These are phyloP conservation scores for Monochamus alternatus DNA, from an alignment of 2,888 invertebrate genomes.

Conservation along the genomic window DNA sequence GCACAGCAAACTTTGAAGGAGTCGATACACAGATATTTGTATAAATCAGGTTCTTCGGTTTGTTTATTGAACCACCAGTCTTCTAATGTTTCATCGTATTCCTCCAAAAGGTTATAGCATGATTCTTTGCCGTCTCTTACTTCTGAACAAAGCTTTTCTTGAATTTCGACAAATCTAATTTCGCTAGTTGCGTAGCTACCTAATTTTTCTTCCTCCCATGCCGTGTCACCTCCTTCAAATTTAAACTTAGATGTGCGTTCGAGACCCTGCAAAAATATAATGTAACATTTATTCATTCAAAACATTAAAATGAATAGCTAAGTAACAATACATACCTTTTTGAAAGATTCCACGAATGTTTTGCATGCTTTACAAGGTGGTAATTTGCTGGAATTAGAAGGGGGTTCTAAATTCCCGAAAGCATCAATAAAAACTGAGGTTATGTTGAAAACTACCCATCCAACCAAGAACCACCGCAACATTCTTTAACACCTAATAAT, in stretches of 20 bases:
- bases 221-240: slow-evolving; percentile 94
- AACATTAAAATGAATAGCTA: not conserved
- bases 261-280: slow-evolving; percentile 75
- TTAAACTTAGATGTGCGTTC: slow-evolving; percentile 88
- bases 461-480: slow-evolving; percentile 41
- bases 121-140: slow-evolving; percentile 81
- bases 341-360: slow-evolving; percentile 82
- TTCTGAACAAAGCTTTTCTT: slow-evolving; percentile 89
- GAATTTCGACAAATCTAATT: slow-evolving; percentile 91
- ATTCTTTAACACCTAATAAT: slow-evolving; percentile 28
- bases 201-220: slow-evolving; percentile 93
- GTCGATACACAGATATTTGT: slow-evolving; percentile 86
- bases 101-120: slow-evolving; percentile 89
- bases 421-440: slow-evolving; percentile 36
- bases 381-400: slow-evolving; percentile 47
- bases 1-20: slow-evolving; percentile 88
- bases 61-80: slow-evolving; percentile 89
- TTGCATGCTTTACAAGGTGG: slow-evolving; percentile 88
- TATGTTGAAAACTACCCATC: slow-evolving; percentile 35
- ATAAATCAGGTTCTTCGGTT: slow-evolving; percentile 73
- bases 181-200: slow-evolving; percentile 90
- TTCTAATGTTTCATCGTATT: slow-evolving; percentile 87
- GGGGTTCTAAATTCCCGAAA: slow-evolving; percentile 44
- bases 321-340: slow-evolving; percentile 68
- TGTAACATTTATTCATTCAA: not conserved